These are phyloP conservation scores for Bryconaethiops microstoma DNA, from an alignment of 2,797 vertebrate species.

Conservation along the genomic window DNA sequence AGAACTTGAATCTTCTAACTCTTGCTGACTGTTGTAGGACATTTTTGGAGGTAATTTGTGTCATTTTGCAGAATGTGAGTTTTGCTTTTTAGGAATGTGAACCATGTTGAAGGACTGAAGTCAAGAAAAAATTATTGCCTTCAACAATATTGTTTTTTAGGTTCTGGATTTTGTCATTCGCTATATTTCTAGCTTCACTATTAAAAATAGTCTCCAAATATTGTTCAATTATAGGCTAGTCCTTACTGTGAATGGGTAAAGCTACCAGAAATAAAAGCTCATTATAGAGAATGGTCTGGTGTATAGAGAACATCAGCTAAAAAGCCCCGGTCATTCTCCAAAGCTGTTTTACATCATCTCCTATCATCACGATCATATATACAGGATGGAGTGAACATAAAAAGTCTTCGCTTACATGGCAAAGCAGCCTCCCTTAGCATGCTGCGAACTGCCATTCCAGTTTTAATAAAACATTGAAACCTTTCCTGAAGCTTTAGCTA, in stretches of 20 bases:
- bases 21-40: too few species aligned
- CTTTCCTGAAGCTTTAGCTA: neutral
- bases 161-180: neutral
- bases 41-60: too few species aligned
- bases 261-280: neutral
- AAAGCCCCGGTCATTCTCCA: neutral
- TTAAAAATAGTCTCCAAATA: neutral
- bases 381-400: neutral
- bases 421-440: neutral
- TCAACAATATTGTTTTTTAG: too few species aligned
- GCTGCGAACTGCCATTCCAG: neutral
- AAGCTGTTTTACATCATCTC: neutral
- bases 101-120: too few species aligned
- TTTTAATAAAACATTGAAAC: neutral
- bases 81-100: too few species aligned
- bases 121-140: too few species aligned
- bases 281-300: neutral
- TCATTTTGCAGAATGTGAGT: too few species aligned
- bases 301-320: neutral
- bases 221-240: neutral
- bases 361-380: neutral
- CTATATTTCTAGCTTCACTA: too few species aligned
- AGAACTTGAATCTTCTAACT: too few species aligned
- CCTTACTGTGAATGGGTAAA: too few species aligned
- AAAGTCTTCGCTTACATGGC: neutral